Conservation (phyloP, 1,140 invertebrate genomes). For the Sycophila sp. region DNA sequence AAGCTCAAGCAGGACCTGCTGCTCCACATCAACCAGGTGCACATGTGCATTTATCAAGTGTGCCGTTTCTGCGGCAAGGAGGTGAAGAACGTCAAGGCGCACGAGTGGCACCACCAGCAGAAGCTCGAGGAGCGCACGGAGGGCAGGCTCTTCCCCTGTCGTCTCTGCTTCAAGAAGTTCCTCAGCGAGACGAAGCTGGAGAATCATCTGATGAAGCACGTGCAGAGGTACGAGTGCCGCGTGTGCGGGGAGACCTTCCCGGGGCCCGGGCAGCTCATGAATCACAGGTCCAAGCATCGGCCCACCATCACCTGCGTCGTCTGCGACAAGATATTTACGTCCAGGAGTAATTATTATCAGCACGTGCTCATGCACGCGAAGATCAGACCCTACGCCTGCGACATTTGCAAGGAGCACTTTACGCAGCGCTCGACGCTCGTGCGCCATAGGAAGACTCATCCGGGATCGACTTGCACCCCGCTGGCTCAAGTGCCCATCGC, state of each 20-base stretch:
- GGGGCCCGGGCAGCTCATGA: slow-evolving; percentile 61
- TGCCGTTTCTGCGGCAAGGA: slow-evolving; percentile 45
- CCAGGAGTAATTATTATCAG: slow-evolving; percentile 53
- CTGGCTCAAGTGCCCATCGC: slow-evolving; percentile 37
- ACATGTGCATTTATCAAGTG: slow-evolving; percentile 39
- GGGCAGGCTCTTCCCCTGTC: slow-evolving; percentile 55
- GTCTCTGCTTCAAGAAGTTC: slow-evolving; percentile 64
- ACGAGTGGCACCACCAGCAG: slow-evolving; percentile 48
- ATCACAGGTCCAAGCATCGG: slow-evolving; percentile 67
- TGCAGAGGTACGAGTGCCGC: slow-evolving; percentile 31
- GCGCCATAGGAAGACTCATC: slow-evolving; percentile 49
- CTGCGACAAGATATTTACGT: slow-evolving; percentile 60
- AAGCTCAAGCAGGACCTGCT: slow-evolving; percentile 49
- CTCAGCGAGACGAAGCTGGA: slow-evolving; percentile 55
- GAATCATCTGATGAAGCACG: slow-evolving; percentile 63
- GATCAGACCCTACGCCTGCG: slow-evolving; percentile 72
- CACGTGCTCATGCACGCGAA: slow-evolving; percentile 74
- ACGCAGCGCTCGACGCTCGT: slow-evolving; percentile 52
- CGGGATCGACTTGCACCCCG: neutral
- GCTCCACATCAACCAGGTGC: slow-evolving; percentile 47
- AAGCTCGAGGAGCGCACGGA: neutral
- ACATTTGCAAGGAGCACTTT: slow-evolving; percentile 53
- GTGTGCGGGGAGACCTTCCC: slow-evolving; percentile 58
- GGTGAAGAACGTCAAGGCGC: slow-evolving; percentile 45
- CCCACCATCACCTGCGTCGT: slow-evolving; percentile 68